phyloP scores from a whole-genome alignment of 2,888 invertebrate genomes.

The Tipula helvola region DNA sequence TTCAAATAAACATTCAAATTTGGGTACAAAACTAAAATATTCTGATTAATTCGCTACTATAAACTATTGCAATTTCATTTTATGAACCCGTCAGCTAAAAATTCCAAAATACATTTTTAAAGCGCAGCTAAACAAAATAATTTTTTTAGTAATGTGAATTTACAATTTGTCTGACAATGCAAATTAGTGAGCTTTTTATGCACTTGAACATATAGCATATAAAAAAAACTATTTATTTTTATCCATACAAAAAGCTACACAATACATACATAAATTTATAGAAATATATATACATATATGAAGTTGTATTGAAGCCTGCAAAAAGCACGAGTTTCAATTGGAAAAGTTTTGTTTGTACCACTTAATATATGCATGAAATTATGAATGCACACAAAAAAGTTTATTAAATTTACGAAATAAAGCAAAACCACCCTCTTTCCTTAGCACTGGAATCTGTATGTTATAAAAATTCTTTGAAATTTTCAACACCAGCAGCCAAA shows the following conservation, averaged over 20 bases:
- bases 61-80: background rate
- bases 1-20: background rate
- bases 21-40: background rate
- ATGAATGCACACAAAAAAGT: background rate
- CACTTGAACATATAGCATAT: background rate
- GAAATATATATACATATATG: background rate
- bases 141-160: background rate
- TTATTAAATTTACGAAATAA: background rate
- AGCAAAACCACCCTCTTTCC: background rate
- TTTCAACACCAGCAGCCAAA: background rate
- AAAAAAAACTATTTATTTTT: background rate
- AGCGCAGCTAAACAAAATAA: background rate
- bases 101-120: background rate
- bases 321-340: background rate
- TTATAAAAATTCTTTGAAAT: background rate
- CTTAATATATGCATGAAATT: background rate
- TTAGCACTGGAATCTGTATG: background rate
- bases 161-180: background rate
- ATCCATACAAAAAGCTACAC: background rate
- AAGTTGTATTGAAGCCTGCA: background rate
- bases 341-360: background rate
- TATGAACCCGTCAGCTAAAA: background rate
- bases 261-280: too few relatives aligned
- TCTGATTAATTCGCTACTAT: background rate
- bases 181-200: background rate